A percentile compares a stretch with the other conserved stretches of the same genome.
phyloP scores from a whole-genome alignment of 2,888 invertebrate species.

The Pilophorus perplexus region DNA sequence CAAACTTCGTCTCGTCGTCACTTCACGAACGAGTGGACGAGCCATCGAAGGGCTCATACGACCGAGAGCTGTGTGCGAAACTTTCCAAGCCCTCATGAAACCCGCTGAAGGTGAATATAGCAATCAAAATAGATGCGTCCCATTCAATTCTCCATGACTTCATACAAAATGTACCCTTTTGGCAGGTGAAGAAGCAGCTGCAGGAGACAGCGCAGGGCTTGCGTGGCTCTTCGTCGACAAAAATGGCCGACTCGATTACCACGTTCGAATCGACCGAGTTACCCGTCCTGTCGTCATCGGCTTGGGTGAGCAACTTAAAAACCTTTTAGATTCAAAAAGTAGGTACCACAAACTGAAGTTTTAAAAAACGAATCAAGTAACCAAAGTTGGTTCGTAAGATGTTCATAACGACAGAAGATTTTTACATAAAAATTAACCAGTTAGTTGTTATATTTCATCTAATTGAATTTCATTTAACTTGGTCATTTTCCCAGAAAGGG shows the following conservation, averaged over 20 bases:
- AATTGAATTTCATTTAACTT: no score
- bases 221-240: slow-evolving; percentile 77
- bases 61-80: slow-evolving; percentile 74
- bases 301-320: slow-evolving; percentile 46
- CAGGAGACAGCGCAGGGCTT: slow-evolving; percentile 42
- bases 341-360: no score
- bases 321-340: no score
- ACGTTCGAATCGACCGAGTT: slow-evolving; percentile 59
- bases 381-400: no score
- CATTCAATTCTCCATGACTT: no score
- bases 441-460: no score
- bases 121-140: neutral
- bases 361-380: no score
- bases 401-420: no score
- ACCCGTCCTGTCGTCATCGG: slow-evolving; percentile 46
- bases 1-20: slow-evolving; percentile 64
- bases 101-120: slow-evolving; percentile 25
- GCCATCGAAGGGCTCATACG: slow-evolving; percentile 69
- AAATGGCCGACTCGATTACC: slow-evolving; percentile 74
- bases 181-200: slow-evolving; percentile 31
- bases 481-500: no score
- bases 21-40: slow-evolving; percentile 52
- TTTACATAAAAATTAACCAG: no score
- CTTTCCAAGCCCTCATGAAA: slow-evolving; percentile 60
- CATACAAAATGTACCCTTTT: neutral